Conservation (phyloP, 1,140 invertebrate species). For the Drosophila miranda region DNA sequence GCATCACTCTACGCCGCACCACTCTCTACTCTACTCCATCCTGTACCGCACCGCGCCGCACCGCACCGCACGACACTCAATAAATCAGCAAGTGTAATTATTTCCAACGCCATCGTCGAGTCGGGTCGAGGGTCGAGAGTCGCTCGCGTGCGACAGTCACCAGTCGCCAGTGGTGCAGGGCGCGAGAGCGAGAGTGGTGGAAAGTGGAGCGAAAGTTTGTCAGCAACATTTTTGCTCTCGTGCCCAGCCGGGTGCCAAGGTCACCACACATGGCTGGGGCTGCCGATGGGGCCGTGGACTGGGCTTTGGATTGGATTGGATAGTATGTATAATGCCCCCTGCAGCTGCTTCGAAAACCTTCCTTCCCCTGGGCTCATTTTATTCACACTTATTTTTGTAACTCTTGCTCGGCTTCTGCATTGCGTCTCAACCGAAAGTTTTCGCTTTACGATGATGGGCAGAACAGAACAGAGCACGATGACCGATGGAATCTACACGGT, state of each 20-base stretch:
- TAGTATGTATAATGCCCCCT: neutral
- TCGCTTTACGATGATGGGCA: too few species aligned
- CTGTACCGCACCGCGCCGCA: neutral
- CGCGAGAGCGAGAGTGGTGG: neutral
- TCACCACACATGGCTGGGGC: constrained; percentile 15
- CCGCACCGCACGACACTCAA: constrained; percentile 65
- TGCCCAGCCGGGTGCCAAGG: constrained; percentile 27
- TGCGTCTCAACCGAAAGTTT: constrained; percentile 21
- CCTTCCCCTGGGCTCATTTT: neutral
- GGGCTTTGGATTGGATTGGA: neutral
- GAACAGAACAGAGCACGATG: too few species aligned
- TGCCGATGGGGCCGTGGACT: neutral
- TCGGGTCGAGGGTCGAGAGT: neutral
- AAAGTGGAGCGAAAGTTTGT: constrained; percentile 11
- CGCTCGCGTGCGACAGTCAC: too few species aligned
- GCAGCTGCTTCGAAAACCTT: neutral
- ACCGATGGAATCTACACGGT: too few species aligned
- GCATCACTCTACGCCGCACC: neutral
- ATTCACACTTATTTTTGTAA: constrained; percentile 6
- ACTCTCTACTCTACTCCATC: neutral
- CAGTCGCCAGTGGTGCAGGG: neutral
- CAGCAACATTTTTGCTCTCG: constrained; percentile 29
- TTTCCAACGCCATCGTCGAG: constrained; percentile 64
- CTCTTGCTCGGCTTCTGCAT: constrained; percentile 3
- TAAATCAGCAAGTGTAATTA: constrained; percentile 79